phyloP scores from a whole-genome alignment of 2,888 invertebrate species.

The Euspilapteryx auroguttella region DNA sequence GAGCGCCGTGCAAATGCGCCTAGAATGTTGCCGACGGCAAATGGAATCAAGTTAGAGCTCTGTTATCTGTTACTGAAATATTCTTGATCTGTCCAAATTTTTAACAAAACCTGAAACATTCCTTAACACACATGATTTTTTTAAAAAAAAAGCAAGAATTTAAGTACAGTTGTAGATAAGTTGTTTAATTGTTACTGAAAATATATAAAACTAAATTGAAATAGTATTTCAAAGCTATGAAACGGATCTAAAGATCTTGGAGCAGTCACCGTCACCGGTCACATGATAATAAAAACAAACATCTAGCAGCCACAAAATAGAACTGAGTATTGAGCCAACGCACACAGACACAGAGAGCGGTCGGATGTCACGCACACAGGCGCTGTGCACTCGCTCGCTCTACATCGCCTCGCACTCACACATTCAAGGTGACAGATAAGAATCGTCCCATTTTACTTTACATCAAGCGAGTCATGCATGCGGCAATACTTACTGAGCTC shows the following conservation, averaged over 20 bases:
- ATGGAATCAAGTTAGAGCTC: too few species aligned
- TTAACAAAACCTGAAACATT: too few species aligned
- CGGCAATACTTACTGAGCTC: constrained; percentile 52
- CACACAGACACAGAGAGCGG: constrained; percentile 32
- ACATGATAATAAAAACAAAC: constrained; percentile 61
- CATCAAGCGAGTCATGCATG: constrained; percentile 37
- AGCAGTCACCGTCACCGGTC: constrained; percentile 38
- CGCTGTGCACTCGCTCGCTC: constrained; percentile 13
- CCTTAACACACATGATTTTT: too few species aligned
- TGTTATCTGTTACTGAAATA: too few species aligned
- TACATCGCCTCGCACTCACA: constrained; percentile 25
- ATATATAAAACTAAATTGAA: too few species aligned
- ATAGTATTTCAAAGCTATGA: constrained; percentile 1
- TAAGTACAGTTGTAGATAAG: too few species aligned
- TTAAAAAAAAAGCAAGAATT: too few species aligned
- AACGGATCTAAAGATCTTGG: constrained; percentile 19
- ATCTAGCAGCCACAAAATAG: constrained; percentile 55
- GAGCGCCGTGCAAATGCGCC: constrained; percentile 17
- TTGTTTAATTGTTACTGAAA: too few species aligned
- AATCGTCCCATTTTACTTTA: constrained; percentile 57
- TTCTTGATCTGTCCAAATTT: too few species aligned
- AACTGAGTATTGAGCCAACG: constrained; percentile 54
- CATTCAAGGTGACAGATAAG: constrained; percentile 34
- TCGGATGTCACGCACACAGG: constrained; percentile 47
- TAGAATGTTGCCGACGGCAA: constrained; percentile 15